Evolutionary conservation across 2,113 vertebrate species (phyloP).

Genomic region (Ochotona curzoniae): DNA sequence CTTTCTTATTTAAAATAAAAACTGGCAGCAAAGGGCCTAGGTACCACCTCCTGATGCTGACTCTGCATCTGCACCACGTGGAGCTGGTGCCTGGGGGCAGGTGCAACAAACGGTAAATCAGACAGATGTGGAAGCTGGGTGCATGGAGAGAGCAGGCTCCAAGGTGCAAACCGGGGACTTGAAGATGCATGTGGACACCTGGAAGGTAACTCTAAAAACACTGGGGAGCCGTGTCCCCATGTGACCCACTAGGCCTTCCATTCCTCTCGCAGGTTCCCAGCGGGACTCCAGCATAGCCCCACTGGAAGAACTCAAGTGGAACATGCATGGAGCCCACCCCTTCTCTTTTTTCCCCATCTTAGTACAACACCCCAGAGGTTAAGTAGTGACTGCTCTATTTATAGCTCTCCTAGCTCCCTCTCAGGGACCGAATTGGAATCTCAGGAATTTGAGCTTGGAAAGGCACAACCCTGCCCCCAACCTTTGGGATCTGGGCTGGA

Average conservation of each 20-base stretch:
- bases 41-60: background rate
- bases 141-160: background rate
- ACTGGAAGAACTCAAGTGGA: background rate
- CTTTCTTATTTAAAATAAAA: too few relatives aligned
- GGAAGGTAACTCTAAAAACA: slow-evolving; percentile 9
- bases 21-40: background rate
- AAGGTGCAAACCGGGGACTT: background rate
- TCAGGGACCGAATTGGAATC: background rate
- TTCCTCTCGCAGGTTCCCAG: slow-evolving; percentile 39
- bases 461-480: background rate
- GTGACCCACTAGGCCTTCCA: background rate
- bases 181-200: background rate
- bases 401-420: slow-evolving; percentile 2
- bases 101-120: background rate
- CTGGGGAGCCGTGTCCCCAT: background rate
- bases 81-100: background rate
- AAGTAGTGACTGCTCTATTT: slow-evolving; percentile 55
- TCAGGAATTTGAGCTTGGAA: background rate
- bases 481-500: background rate
- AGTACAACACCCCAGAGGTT: slow-evolving; percentile 75
- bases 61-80: background rate
- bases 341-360: background rate
- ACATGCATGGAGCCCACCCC: background rate
- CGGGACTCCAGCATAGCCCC: background rate
- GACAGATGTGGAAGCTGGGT: background rate